Conservation (phyloP, 1,140 invertebrate species). For the Trichomalopsis sarcophagae region DNA sequence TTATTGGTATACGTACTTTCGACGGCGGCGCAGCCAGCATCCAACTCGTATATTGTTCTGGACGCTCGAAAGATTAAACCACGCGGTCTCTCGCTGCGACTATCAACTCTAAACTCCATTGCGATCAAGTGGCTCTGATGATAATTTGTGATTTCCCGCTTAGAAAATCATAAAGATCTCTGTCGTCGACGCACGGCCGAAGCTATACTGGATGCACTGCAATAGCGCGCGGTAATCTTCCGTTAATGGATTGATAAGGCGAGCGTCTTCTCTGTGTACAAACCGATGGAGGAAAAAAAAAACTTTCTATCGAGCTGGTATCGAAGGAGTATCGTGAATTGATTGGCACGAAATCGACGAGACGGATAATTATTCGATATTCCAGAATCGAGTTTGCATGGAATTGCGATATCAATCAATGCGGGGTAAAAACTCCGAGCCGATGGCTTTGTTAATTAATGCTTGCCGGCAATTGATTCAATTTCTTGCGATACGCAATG, state of each 20-base stretch:
- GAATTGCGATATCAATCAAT: neutral
- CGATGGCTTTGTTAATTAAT: neutral
- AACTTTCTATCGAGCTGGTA: no score
- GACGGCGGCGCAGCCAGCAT: neutral
- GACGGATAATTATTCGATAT: neutral
- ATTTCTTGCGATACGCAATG: neutral
- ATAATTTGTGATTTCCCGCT: constrained; percentile 44
- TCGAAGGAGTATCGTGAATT: neutral
- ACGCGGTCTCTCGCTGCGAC: neutral
- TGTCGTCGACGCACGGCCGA: neutral
- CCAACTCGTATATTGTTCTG: neutral
- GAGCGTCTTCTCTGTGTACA: neutral
- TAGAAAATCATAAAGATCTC: constrained; percentile 23
- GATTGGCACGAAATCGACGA: neutral
- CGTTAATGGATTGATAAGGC: neutral
- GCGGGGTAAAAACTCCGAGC: neutral
- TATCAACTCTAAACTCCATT: neutral
- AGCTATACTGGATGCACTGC: neutral
- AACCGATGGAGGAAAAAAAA: no score
- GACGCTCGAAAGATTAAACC: constrained; percentile 29
- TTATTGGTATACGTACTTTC: neutral
- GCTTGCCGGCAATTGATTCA: neutral
- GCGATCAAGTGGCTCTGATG: constrained; percentile 24
- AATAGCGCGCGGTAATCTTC: neutral
- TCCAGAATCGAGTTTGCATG: neutral